phyloP scores from a whole-genome alignment of 2,113 vertebrate species.

The Hypocryptadius cinnamomeus region DNA sequence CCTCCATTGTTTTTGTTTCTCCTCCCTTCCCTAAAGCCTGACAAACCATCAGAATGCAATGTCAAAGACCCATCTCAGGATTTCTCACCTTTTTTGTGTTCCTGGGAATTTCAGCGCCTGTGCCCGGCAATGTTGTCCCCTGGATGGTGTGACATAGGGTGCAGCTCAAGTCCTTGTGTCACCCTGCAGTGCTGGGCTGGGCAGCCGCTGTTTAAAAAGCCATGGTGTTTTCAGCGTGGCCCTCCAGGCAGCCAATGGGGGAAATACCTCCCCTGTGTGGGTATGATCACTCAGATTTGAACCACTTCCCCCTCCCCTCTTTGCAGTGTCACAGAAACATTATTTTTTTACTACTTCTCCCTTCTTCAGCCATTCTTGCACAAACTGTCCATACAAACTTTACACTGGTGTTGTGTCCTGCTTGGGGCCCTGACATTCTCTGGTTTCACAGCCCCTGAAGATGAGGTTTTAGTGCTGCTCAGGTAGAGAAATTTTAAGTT shows the following conservation, averaged over 20 bases:
- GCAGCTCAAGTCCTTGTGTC: neutral
- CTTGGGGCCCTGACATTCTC: neutral
- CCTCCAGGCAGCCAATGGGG: neutral
- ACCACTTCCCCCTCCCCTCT: constrained; percentile 14
- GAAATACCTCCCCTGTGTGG: neutral
- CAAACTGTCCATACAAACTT: neutral
- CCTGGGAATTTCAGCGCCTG: neutral
- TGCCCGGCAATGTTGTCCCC: neutral
- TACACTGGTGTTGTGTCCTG: neutral
- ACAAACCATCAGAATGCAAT: neutral
- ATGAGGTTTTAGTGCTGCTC: neutral
- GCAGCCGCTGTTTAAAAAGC: neutral
- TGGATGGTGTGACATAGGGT: neutral
- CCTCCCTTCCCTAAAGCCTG: neutral
- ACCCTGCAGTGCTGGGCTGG: neutral
- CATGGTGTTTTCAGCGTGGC: neutral
- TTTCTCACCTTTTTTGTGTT: neutral
- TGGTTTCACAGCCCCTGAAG: neutral
- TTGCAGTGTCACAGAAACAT: neutral
- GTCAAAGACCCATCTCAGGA: neutral
- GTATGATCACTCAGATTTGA: neutral
- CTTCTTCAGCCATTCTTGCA: neutral
- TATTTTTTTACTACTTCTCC: neutral
- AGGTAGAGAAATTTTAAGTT: neutral
- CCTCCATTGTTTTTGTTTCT: neutral